Base-by-base conservation (phyloP, 1,140 invertebrate genomes). In the Elysia chlorotica region DNA sequence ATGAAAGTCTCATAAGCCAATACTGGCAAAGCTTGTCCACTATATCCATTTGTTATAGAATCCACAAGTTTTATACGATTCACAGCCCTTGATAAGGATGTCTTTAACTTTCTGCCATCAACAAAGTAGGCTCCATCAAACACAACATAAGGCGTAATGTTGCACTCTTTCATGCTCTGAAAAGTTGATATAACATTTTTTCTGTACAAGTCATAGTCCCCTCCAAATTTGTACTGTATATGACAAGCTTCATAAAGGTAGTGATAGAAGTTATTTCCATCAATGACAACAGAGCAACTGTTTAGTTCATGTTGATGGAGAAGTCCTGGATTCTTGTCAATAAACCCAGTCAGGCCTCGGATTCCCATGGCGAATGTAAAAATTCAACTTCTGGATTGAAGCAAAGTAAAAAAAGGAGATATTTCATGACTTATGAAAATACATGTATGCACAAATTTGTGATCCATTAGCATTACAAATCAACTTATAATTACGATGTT, bases 121-220 rank as follows among this genome's bases (percentile, higher is more conserved):
- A 78, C 90, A 90, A 74, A 93, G 92, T 88, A 85, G 10, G 86
- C 88, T 1, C 96, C 96, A 88, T 97, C 95, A 79, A 96, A 91
- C 5, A 97, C 81, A 25, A 97, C 91, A 77, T 93, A 90, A 0
- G 94, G 90, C n/a, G 82, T 90, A 19, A 97, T 88, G 61, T 92
- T 91, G 80, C 95, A 96, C 82, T 91, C 90, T 59, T 86, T 82
- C 2, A 96, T 87, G 17, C 91, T 85, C 14, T 91, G 87, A 79
- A 96, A 95, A 80, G 95, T 96, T 21, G 90, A 88, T 54, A 86
- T 85, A 6, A 93, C 88, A 30, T 87, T 86, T 23, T 89, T 80
- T 2, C 90, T 91, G 85, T 91, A 95, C 78, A 91, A 91, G 78
- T 96, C 93, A 81, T 96, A 96, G 85, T 96, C 94, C 0, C 95